phyloP scores from a whole-genome alignment of 2,888 invertebrate genomes.

The Drosophila hawaiiensis region DNA sequence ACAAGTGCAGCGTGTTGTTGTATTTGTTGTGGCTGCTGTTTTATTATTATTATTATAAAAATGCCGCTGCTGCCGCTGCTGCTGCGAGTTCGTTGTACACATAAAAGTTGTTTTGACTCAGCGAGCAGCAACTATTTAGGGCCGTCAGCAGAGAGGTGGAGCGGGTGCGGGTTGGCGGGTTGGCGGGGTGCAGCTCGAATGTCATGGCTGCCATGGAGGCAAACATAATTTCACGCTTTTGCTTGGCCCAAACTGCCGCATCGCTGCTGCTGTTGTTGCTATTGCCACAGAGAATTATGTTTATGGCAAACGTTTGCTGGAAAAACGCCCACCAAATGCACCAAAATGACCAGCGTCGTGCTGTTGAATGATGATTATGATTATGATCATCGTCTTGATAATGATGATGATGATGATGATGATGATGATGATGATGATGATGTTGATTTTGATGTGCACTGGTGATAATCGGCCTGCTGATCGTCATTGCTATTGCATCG shows the following conservation, averaged over 20 bases:
- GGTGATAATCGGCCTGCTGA: conserved; percentile 49
- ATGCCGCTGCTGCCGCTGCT: conserved; percentile 25
- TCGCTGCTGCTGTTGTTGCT: conserved; percentile 13
- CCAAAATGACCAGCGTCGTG: conserved; percentile 28
- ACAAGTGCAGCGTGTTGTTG: conserved; percentile 47
- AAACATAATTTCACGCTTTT: conserved; percentile 76
- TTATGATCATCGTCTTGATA: conserved; percentile 2
- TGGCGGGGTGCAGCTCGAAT: conserved; percentile 38
- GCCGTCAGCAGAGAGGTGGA: conserved; percentile 13
- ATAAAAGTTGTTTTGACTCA: conserved; percentile 62
- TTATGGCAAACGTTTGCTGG: conserved; percentile 57
- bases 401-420: not conserved
- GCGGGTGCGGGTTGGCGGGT: not conserved
- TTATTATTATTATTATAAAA: conserved; percentile 62
- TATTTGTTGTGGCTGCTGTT: conserved; percentile 36
- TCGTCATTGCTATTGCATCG: conserved; percentile 51
- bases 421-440: not conserved
- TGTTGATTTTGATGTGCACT: conserved; percentile 21
- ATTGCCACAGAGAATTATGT: conserved; percentile 65
- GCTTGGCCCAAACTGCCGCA: conserved; percentile 44
- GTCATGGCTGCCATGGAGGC: conserved; percentile 53
- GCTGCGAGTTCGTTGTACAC: conserved; percentile 71
- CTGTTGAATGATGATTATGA: conserved; percentile 15
- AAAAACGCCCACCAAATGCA: conserved; percentile 62
- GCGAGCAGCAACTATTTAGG: conserved; percentile 57